Percentiles rank a stretch among this genome's conserved stretches.
These are phyloP conservation scores for Stichopus chloronotus DNA, from an alignment of 35 echinoderm and acorn worm species.

Conservation along the genomic window DNA sequence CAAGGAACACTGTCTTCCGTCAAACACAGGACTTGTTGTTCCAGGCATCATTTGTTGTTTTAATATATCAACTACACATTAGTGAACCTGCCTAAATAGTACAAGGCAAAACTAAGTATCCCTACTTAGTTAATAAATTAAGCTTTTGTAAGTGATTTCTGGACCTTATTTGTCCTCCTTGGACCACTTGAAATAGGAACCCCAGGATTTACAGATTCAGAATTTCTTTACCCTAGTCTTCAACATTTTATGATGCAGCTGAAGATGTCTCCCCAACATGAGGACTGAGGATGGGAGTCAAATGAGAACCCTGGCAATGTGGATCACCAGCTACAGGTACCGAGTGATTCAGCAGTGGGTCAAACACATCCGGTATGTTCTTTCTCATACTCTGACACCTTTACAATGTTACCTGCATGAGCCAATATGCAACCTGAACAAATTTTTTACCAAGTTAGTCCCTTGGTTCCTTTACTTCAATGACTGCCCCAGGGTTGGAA, in stretches of 20 bases:
- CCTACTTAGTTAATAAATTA: not conserved
- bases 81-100: not conserved
- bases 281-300: not conserved
- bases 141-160: conserved; percentile 14
- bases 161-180: not conserved
- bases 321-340: not conserved
- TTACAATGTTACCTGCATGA: too few relatives aligned
- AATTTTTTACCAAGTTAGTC: too few relatives aligned
- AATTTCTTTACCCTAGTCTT: not conserved
- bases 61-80: not conserved
- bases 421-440: too few relatives aligned
- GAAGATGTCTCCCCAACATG: not conserved
- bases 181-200: not conserved
- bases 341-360: too few relatives aligned
- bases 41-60: not conserved
- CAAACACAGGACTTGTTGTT: not conserved
- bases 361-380: too few relatives aligned
- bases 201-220: not conserved
- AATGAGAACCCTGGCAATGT: too few relatives aligned
- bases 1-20: conserved; percentile 6
- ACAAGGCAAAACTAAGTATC: not conserved
- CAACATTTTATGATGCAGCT: not conserved
- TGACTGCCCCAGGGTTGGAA: too few relatives aligned
- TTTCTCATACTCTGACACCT: too few relatives aligned
- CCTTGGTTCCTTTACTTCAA: too few relatives aligned